Percentiles rank a stretch among this genome's conserved stretches.
Evolutionary conservation across 1,140 invertebrate genomes (phyloP).

Genomic region (Meloidogyne chitwoodi): DNA sequence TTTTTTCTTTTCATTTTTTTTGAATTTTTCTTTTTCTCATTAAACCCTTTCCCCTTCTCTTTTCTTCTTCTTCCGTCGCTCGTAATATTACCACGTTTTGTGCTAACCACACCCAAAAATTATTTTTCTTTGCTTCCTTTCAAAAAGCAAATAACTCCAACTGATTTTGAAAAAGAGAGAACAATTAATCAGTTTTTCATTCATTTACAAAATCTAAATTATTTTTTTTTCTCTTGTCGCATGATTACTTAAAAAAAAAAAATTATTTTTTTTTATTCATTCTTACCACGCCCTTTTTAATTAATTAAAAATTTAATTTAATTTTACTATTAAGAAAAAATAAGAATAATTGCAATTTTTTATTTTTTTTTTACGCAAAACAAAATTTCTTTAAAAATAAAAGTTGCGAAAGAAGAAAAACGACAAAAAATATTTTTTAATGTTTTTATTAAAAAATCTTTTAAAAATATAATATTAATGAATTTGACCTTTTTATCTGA

Average conservation of each 20-base stretch:
- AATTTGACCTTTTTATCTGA: no score
- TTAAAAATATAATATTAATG: not conserved
- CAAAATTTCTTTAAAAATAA: not conserved
- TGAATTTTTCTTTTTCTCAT: not conserved
- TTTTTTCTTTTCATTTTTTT: not conserved
- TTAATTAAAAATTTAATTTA: no score
- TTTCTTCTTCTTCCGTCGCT: not conserved
- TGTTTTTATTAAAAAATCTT: not conserved
- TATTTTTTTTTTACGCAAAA: not conserved
- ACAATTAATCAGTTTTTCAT: not conserved
- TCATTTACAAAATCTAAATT: not conserved
- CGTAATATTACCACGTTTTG: not conserved
- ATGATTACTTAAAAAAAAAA: not conserved
- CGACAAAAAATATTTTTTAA: not conserved
- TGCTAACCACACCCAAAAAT: not conserved
- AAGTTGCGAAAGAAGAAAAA: not conserved
- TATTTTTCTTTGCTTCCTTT: not conserved
- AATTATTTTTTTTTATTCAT: no score
- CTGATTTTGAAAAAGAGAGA: not conserved
- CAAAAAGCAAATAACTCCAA: not conserved
- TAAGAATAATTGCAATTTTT: no score
- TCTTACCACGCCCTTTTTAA: not conserved
- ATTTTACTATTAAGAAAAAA: no score
- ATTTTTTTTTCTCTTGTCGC: not conserved
- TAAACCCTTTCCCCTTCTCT: not conserved